Evolutionary conservation across 1,140 invertebrate genomes (phyloP), one percentile per base, ranked within the genome.

Genomic region (Anadara kagoshimensis): DNA sequence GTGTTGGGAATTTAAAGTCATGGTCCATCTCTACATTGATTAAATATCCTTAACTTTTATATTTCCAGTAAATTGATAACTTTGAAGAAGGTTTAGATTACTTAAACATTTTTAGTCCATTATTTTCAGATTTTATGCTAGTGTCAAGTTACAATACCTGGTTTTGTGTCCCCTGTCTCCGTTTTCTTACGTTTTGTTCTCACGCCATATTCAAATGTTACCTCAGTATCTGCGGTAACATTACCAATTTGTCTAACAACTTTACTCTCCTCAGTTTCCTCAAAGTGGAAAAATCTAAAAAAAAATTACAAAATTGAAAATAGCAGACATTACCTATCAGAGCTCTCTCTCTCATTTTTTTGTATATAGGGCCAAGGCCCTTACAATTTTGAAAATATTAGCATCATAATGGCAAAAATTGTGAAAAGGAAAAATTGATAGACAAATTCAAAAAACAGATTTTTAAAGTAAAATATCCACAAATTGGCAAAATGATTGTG

Each of bases 191-290:
- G 57, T 69, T 44, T 68, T 69, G 49, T 76, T 26, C 45, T 78
- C n/a, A 83, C 62, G 24, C 83, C 86, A 81, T 84, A 89, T 67
- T 89, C 84, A 76, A 88, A 89, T n/a, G 86, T 84, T 5, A 88
- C 76, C 36, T 86, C 84, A 7, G 85, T 83, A 43, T 83, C 78
- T 43, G 75, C 76, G 0, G 80, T 84, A 1, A 86, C 86, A 77
- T 88, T 89, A 11, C 87, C 87, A 67, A 86, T 75, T 29, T 83
- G 69, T 56, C 76, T 76, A 12, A 77, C 77, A 22, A 78, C 76
- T 54, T 76, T 79, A 57, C 78, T 81, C 36, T 81, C 79, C 57
- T 83, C 76, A 29, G 65, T 79, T 2, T 82, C 80, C n/a, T 86
- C 85, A 67, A 81, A 54, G 53, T 75, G 69, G 49, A 84, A 79